These are phyloP conservation scores for Lutjanus erythropterus DNA, from an alignment of 2,113 vertebrate genomes.

Conservation along the genomic window DNA sequence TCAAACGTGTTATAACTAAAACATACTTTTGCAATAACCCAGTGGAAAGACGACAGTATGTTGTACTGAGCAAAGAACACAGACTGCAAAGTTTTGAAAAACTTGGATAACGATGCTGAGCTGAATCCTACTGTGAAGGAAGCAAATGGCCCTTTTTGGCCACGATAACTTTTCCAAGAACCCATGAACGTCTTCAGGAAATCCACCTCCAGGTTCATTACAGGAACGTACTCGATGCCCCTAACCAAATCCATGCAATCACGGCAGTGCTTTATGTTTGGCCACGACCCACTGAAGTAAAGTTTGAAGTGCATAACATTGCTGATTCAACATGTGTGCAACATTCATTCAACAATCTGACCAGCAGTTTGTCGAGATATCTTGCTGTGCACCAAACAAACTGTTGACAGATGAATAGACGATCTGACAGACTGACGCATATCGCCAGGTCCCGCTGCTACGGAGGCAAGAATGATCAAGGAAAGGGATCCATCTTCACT, in stretches of 20 bases:
- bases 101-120: not conserved
- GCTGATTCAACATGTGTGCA: not conserved
- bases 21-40: not conserved
- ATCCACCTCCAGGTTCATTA: too few relatives aligned
- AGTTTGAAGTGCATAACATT: not conserved
- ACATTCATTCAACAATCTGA: conserved; percentile 1
- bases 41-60: not conserved
- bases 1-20: not conserved
- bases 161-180: not conserved
- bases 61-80: not conserved
- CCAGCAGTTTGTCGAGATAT: not conserved
- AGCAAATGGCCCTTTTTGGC: not conserved
- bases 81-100: conserved; percentile 4
- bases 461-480: not conserved
- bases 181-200: not conserved
- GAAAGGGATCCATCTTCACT: not conserved
- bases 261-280: not conserved
- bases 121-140: conserved; percentile 25
- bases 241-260: not conserved
- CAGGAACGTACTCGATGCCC: too few relatives aligned
- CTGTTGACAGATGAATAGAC: conserved; percentile 16
- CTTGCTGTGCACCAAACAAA: conserved; percentile 19
- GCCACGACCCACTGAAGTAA: too few relatives aligned
- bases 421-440: not conserved
- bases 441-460: not conserved